Evolutionary conservation across 2,113 vertebrate species (phyloP).

Genomic region (Eira barbara): DNA sequence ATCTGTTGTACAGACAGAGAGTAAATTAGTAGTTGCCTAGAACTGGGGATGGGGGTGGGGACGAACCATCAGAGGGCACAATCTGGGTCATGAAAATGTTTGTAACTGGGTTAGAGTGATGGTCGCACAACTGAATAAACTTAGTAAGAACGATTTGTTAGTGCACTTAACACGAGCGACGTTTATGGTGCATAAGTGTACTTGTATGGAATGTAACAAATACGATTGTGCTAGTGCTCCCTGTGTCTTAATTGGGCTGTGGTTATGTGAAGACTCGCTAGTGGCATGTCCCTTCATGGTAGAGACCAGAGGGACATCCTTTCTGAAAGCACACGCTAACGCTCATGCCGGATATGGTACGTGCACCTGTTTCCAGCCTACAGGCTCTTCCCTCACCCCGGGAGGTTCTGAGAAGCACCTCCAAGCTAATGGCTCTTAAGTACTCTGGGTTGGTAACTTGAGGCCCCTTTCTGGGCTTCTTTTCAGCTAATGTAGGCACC

Average conservation of each 20-base stretch:
- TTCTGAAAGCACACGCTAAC: neutral
- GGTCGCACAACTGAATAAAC: neutral
- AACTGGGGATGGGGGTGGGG: no score
- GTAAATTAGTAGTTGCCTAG: no score
- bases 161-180: no score
- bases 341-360: accelerated
- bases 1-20: neutral
- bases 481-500: neutral
- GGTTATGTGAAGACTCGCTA: neutral
- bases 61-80: no score
- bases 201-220: neutral
- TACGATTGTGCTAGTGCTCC: neutral
- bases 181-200: neutral
- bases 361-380: neutral
- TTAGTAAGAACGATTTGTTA: neutral
- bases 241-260: no score
- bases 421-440: neutral
- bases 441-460: neutral
- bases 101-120: neutral
- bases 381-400: no score
- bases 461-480: neutral
- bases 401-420: neutral
- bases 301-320: neutral
- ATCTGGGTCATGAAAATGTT: neutral
- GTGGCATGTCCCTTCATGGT: neutral